These are phyloP conservation scores for Phthorimaea operculella DNA, from an alignment of 1,140 invertebrate genomes.

Conservation along the genomic window DNA sequence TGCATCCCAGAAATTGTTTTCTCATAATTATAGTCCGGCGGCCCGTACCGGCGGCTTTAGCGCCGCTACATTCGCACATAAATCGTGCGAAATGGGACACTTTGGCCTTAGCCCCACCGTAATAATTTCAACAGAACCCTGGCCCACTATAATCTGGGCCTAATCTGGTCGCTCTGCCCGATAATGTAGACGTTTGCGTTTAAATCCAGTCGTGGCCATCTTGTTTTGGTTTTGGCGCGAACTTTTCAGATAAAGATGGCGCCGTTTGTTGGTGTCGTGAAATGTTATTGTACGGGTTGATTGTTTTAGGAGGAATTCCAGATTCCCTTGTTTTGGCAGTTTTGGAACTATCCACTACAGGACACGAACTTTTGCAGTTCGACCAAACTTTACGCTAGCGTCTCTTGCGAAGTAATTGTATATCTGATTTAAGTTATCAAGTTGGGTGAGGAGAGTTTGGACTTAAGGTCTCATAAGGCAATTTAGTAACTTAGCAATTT, in stretches of 20 bases:
- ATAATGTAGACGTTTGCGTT: constrained; percentile 58
- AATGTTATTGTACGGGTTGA: neutral
- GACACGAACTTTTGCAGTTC: too few species aligned
- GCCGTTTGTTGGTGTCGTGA: constrained; percentile 16
- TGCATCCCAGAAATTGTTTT: constrained; percentile 63
- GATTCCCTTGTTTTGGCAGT: neutral
- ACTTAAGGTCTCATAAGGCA: too few species aligned
- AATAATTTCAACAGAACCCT: constrained; percentile 53
- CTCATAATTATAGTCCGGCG: constrained; percentile 58
- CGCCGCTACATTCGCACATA: constrained; percentile 60
- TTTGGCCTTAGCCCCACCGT: constrained; percentile 57
- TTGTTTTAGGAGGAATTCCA: neutral
- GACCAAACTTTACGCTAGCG: too few species aligned
- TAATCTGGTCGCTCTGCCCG: constrained; percentile 62
- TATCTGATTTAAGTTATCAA: too few species aligned
- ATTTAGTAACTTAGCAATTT: too few species aligned
- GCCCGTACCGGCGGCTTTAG: constrained; percentile 44
- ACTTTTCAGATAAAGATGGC: constrained; percentile 51
- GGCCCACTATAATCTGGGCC: constrained; percentile 61
- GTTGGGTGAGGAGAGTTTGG: too few species aligned
- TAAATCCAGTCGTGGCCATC: constrained; percentile 48
- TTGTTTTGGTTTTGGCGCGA: constrained; percentile 45
- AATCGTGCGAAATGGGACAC: constrained; percentile 61
- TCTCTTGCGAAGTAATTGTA: too few species aligned
- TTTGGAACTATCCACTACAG: too few species aligned